Evolutionary conservation across 2,113 vertebrate species (phyloP).

Genomic region (Callaeas wilsoni): DNA sequence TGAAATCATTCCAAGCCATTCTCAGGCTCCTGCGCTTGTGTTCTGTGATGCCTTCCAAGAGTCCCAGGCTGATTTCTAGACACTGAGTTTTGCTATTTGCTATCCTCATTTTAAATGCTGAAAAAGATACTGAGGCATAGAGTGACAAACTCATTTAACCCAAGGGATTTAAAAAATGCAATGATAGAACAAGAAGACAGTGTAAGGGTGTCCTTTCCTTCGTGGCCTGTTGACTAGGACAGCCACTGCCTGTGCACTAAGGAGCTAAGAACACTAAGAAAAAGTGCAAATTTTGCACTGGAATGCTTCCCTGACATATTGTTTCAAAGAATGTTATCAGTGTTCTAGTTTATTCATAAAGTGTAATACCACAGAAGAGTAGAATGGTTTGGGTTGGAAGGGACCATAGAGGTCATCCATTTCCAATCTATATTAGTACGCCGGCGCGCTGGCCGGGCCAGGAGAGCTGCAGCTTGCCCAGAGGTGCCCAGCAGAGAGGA

Average conservation of each 20-base stretch:
- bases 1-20: neutral
- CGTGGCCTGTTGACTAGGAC: neutral
- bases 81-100: neutral
- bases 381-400: neutral
- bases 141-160: neutral
- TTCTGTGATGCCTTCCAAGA: neutral
- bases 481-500: too few relatives aligned
- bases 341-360: neutral
- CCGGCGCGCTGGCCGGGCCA: too few relatives aligned
- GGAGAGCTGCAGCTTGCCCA: too few relatives aligned
- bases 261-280: neutral
- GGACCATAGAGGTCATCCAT: neutral
- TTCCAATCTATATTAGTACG: too few relatives aligned
- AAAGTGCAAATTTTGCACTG: neutral
- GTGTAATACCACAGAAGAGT: neutral
- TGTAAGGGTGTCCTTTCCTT: neutral
- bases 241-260: fast-evolving
- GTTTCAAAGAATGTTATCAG: neutral
- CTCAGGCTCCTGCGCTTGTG: neutral
- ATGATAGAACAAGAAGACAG: fast-evolving
- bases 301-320: neutral
- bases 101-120: neutral
- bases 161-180: neutral
- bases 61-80: neutral
- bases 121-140: neutral